These are phyloP conservation scores for Knipowitschia caucasica DNA, from an alignment of 2,797 vertebrate species.

Conservation along the genomic window DNA sequence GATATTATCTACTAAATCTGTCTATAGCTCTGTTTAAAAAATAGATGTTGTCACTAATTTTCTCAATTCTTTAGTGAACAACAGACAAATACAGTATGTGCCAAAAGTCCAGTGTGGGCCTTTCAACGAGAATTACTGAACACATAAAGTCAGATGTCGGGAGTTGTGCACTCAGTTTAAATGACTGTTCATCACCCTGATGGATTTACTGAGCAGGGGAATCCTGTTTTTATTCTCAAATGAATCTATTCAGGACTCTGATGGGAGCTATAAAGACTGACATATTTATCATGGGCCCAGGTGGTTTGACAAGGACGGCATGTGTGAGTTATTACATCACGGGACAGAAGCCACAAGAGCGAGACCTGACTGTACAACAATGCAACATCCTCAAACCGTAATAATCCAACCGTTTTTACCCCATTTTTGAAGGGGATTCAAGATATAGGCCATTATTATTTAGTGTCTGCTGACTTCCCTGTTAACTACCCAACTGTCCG, in stretches of 20 bases:
- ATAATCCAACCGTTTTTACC: constrained; percentile 3
- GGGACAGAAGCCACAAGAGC: constrained; percentile 38
- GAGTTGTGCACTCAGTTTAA: constrained; percentile 69
- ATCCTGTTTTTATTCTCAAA: constrained; percentile 77
- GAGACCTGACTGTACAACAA: constrained; percentile 49
- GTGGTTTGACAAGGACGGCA: constrained; percentile 75
- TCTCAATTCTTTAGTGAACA: constrained; percentile 3
- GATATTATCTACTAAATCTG: not conserved
- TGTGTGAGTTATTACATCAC: constrained; percentile 68
- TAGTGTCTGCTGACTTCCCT: constrained; percentile 5
- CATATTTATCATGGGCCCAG: constrained; percentile 75
- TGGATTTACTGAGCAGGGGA: constrained; percentile 69
- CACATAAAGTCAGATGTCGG: constrained; percentile 70
- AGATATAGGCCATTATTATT: not conserved
- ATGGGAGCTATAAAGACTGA: constrained; percentile 73
- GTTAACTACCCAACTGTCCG: constrained; percentile 41
- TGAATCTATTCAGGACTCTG: constrained; percentile 71
- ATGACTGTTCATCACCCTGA: constrained; percentile 72
- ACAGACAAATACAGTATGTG: constrained; percentile 14
- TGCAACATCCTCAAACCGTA: constrained; percentile 26
- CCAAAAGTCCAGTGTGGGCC: constrained; percentile 26
- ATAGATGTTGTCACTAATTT: not conserved
- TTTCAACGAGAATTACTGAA: constrained; percentile 62
- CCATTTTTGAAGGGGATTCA: not conserved
- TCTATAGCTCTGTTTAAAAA: not conserved